These are phyloP conservation scores for Nannobrachium achirus DNA, from an alignment of 2,113 vertebrate species.

Conservation along the genomic window DNA sequence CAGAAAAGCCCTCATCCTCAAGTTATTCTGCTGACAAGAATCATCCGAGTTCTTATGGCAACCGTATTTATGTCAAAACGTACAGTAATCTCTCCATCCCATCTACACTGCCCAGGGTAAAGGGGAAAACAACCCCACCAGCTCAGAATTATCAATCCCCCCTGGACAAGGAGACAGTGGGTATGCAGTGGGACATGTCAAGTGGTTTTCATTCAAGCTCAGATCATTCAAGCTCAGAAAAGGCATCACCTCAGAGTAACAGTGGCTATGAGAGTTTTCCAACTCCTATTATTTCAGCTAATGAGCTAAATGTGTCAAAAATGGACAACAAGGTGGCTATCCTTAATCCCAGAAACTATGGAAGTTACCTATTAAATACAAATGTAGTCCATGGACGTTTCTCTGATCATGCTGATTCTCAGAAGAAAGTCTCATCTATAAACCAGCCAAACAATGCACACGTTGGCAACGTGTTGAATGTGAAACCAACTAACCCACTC, in stretches of 20 bases:
- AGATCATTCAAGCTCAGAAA: conserved; percentile 7
- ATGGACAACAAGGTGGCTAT: neutral
- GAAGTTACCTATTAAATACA: neutral
- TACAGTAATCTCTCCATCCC: conserved; percentile 9
- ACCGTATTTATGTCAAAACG: neutral
- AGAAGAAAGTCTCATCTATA: neutral
- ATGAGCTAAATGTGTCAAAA: neutral
- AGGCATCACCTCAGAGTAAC: neutral
- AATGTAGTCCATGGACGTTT: neutral
- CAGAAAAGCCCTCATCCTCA: conserved; percentile 9
- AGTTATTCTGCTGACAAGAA: neutral
- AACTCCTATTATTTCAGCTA: neutral
- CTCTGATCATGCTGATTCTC: neutral
- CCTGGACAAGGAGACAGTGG: conserved; percentile 4
- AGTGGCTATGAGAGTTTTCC: neutral
- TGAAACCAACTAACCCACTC: conserved; percentile 4
- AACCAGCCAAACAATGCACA: neutral
- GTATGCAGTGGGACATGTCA: neutral
- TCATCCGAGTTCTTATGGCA: neutral
- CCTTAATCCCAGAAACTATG: neutral
- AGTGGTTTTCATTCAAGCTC: conserved; percentile 9
- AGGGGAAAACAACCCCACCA: neutral
- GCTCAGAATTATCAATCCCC: neutral
- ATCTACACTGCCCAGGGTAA: neutral
- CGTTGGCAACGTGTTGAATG: neutral